Percentiles rank a stretch among this genome's conserved stretches.
phyloP scores from a whole-genome alignment of 2,797 vertebrate species.

The Squalus acanthias region DNA sequence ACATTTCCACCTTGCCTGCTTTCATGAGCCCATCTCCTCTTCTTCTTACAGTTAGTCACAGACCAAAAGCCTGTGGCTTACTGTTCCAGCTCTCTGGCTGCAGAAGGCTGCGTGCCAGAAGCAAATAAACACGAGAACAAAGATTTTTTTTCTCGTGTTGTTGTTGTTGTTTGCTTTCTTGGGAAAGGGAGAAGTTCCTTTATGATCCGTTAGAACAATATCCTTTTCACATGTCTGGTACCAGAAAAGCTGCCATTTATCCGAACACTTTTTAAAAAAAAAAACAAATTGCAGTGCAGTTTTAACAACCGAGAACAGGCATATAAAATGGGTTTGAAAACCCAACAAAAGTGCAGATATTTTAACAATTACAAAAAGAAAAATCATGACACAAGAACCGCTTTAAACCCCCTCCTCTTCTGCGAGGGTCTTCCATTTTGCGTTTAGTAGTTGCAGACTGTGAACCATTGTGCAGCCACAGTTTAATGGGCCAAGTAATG shows the following conservation, averaged over 20 bases:
- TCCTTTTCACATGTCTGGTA: not conserved
- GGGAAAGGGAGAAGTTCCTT: not conserved
- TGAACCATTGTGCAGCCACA: not conserved
- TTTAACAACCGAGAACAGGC: not conserved
- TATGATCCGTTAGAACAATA: not conserved
- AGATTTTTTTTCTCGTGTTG: not conserved
- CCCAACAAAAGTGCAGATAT: conserved; percentile 33
- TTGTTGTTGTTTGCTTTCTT: not conserved
- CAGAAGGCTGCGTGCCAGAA: not conserved
- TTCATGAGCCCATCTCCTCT: not conserved
- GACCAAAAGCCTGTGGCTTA: not conserved
- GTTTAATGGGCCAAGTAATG: not conserved
- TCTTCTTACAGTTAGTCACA: too few species aligned
- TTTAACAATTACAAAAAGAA: conserved; percentile 5
- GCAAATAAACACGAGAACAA: not conserved
- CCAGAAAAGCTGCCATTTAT: conserved; percentile 29
- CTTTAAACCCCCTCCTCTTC: not conserved
- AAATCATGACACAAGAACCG: not conserved
- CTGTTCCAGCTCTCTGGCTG: not conserved
- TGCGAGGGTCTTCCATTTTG: not conserved
- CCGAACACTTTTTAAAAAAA: not conserved
- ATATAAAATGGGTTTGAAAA: conserved; percentile 15
- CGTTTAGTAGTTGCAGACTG: not conserved
- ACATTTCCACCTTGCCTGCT: not conserved
- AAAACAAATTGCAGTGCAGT: conserved; percentile 11